A percentile compares a stretch with the other conserved stretches of the same genome.
Conservation (phyloP, 2,888 invertebrate species). For the Crepidodera aurea region DNA sequence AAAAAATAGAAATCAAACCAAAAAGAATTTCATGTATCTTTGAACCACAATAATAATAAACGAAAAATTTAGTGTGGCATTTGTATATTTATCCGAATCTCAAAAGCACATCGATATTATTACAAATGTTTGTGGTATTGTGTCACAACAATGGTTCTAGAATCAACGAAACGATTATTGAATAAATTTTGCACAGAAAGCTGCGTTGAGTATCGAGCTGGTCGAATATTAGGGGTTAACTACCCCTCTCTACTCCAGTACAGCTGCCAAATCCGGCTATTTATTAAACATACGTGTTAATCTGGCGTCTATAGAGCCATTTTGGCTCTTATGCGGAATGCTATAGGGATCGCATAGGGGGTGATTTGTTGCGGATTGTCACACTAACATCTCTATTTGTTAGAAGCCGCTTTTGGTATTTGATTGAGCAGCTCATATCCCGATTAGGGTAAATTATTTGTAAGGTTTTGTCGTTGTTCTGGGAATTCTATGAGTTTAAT, state of each 20-base stretch:
- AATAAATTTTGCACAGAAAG: not conserved
- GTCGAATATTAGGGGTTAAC: conserved; percentile 50
- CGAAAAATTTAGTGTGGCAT: conserved; percentile 42
- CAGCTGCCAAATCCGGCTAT: conserved; percentile 63
- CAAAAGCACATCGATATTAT: conserved; percentile 64
- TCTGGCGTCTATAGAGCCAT: conserved; percentile 53
- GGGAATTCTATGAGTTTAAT: conserved; percentile 30
- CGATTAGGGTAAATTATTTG: conserved; percentile 52
- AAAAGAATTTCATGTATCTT: conserved; percentile 26
- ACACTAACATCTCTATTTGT: conserved; percentile 59
- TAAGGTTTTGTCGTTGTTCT: conserved; percentile 36
- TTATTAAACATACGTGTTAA: conserved; percentile 65
- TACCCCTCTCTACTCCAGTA: conserved; percentile 56
- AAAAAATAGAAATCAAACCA: conserved; percentile 26
- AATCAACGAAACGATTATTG: conserved; percentile 42
- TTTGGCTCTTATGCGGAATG: conserved; percentile 25
- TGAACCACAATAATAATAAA: conserved; percentile 45
- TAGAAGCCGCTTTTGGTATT: conserved; percentile 57
- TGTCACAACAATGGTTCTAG: conserved; percentile 58
- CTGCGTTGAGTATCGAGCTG: conserved; percentile 21
- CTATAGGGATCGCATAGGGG: conserved; percentile 32
- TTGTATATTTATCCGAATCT: conserved; percentile 55
- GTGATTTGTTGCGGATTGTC: conserved; percentile 57
- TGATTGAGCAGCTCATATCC: conserved; percentile 58
- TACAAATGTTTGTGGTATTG: conserved; percentile 63